These are phyloP conservation scores for Trichopria drosophilae DNA, from an alignment of 2,888 invertebrate genomes.

Conservation along the genomic window DNA sequence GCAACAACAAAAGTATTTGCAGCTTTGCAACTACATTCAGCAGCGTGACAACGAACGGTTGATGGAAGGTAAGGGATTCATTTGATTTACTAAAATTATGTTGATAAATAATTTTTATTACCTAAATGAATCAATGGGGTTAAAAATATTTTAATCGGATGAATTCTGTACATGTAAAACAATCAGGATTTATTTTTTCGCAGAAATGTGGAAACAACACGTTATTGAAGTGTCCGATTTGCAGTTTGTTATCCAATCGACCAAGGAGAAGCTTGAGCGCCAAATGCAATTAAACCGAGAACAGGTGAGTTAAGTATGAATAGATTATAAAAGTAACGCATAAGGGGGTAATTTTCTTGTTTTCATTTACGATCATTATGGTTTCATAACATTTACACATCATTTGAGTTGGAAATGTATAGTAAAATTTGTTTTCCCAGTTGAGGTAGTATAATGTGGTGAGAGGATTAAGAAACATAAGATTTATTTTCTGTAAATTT, in stretches of 20 bases:
- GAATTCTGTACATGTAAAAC: background rate
- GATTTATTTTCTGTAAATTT: too few relatives aligned
- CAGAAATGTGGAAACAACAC: conserved; percentile 64
- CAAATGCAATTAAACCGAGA: conserved; percentile 62
- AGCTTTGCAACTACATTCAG: conserved; percentile 66
- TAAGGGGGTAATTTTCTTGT: too few relatives aligned
- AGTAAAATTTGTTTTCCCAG: too few relatives aligned
- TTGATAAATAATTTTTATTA: conserved; percentile 25
- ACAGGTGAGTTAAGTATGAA: conserved; percentile 50
- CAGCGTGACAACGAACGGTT: conserved; percentile 68
- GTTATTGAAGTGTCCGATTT: conserved; percentile 62
- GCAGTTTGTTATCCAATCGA: conserved; percentile 61
- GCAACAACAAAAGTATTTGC: conserved; percentile 66
- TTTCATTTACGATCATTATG: too few relatives aligned
- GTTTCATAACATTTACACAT: too few relatives aligned
- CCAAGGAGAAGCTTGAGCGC: conserved; percentile 63
- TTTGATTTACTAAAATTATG: conserved; percentile 4
- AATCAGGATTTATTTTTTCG: conserved; percentile 15
- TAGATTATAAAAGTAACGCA: too few relatives aligned
- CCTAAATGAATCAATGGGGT: conserved; percentile 29
- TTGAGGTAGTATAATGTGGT: too few relatives aligned
- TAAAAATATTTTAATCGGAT: conserved; percentile 10
- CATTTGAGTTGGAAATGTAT: too few relatives aligned
- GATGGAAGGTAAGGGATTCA: conserved; percentile 63
- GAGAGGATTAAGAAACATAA: too few relatives aligned